Evolutionary conservation across 2,113 vertebrate genomes (phyloP), one percentile per base, ranked within the genome.

Genomic region (Cyprinus carpio): DNA sequence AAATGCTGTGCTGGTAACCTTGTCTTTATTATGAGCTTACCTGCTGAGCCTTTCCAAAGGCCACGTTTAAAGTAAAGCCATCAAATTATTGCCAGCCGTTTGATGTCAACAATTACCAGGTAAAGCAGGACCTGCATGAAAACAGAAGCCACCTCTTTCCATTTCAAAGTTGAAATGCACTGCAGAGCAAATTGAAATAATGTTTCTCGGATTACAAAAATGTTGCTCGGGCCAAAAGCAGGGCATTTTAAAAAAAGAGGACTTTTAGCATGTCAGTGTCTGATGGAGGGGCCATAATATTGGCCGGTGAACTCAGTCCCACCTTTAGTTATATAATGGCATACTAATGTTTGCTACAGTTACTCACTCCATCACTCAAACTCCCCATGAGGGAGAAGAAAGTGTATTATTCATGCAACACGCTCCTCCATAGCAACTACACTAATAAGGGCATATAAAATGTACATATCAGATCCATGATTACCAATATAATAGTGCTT

Each of bases 401-500:
- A 27, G 43, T 76, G n/a, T 76, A 31, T 82, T 34, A 75, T 58
- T 85, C 84, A 88, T 84, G 34, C 18, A 72, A 49, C 81, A 51
- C 46, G 51, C 34, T 64, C 83, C 37, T 85, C 54, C 25, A 84
- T 43, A 62, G 54, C 40, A 81, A 67, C 77, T 81, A 69, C 62
- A 81, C 79, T 86, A 83, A 85, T 75, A 84, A 87, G 71, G 82
- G 74, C 60, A 83, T 75, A 74, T 74, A 79, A 86, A 83, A 80
- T 65, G 54, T 82, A 76, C 75, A 89, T 60, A 43, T 75, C 18
- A 64, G 84, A 64, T 76, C 31, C 56, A 83, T 81, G 3, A 65
- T 49, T 29, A 65, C 23, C 56, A 43, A 80, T 79, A 40, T 65
- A 81, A 81, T 29, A 46, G 9, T 29, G 37, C 7, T 18, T 13